Percentiles rank a stretch among this genome's conserved stretches.
These are phyloP conservation scores for Heliconius erato DNA, from an alignment of 2,888 invertebrate species.

Conservation along the genomic window DNA sequence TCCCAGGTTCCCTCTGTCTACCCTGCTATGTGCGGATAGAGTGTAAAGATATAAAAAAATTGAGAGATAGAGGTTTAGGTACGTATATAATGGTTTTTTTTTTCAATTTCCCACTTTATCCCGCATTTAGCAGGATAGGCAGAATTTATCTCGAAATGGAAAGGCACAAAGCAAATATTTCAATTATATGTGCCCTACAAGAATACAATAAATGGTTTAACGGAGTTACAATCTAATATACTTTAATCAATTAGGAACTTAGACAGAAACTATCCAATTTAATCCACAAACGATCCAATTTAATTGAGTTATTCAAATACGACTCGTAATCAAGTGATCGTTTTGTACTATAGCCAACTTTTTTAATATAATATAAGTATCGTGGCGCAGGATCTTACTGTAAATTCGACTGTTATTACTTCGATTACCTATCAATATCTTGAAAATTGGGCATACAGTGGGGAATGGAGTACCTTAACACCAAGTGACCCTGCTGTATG, in stretches of 20 bases:
- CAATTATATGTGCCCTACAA: background rate
- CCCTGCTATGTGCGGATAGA: no score
- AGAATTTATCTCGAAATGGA: background rate
- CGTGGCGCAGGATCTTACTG: background rate
- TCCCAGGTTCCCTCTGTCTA: no score
- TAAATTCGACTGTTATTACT: no score
- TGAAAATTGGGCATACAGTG: no score
- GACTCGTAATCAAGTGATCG: conserved; percentile 14
- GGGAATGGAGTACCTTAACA: no score
- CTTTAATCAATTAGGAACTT: conserved; percentile 18
- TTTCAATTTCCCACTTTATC: no score
- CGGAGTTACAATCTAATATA: conserved; percentile 7
- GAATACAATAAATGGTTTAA: conserved; percentile 3
- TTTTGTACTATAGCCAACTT: background rate
- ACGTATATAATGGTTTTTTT: no score
- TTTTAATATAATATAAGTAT: background rate
- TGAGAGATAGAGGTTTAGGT: no score
- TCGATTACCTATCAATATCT: no score
- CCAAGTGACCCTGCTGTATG: no score
- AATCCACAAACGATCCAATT: conserved; percentile 14
- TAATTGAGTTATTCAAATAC: conserved; percentile 30
- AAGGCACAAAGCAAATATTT: background rate
- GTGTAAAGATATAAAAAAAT: no score
- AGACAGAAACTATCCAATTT: conserved; percentile 27
- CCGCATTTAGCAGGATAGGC: no score